Percentiles rank a stretch among this genome's conserved stretches.
Conservation (phyloP, 2,888 invertebrate species). For the Anarsia innoxiella region DNA sequence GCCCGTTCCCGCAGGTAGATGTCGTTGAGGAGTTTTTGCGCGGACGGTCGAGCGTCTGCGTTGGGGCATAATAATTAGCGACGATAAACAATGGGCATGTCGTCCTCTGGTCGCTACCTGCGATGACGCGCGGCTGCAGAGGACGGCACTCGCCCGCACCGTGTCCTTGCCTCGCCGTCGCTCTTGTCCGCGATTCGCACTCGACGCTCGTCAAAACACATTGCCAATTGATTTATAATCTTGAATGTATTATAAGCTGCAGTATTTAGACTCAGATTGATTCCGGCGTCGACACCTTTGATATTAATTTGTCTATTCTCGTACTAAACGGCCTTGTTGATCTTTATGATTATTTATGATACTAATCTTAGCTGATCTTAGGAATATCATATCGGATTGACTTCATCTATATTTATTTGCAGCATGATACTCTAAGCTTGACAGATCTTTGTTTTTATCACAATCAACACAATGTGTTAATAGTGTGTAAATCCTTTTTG, state of each 20-base stretch:
- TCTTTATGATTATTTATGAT: slow-evolving; percentile 4
- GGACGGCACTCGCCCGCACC: slow-evolving; percentile 66
- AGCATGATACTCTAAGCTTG: neutral
- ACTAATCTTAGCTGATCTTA: too few species aligned
- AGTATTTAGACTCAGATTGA: slow-evolving; percentile 4
- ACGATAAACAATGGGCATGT: slow-evolving; percentile 72
- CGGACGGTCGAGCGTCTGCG: slow-evolving; percentile 52
- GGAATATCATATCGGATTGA: too few species aligned
- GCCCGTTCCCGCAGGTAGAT: slow-evolving; percentile 41
- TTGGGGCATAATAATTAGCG: slow-evolving; percentile 70
- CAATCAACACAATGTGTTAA: slow-evolving; percentile 8
- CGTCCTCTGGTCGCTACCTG: slow-evolving; percentile 70
- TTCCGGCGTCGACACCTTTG: neutral
- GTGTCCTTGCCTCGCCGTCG: slow-evolving; percentile 32
- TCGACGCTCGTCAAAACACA: slow-evolving; percentile 6
- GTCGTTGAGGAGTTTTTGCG: slow-evolving; percentile 50
- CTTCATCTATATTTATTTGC: too few species aligned
- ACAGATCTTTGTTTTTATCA: slow-evolving; percentile 6
- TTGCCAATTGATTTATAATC: slow-evolving; percentile 15
- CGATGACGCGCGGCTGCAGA: slow-evolving; percentile 50
- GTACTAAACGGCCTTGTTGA: neutral
- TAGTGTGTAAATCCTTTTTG: slow-evolving; percentile 7
- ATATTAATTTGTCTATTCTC: slow-evolving; percentile 4
- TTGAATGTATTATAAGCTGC: neutral
- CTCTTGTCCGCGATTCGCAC: slow-evolving; percentile 29